Conservation (phyloP, 1,140 invertebrate species). For the Luehdorfia chinensis region DNA sequence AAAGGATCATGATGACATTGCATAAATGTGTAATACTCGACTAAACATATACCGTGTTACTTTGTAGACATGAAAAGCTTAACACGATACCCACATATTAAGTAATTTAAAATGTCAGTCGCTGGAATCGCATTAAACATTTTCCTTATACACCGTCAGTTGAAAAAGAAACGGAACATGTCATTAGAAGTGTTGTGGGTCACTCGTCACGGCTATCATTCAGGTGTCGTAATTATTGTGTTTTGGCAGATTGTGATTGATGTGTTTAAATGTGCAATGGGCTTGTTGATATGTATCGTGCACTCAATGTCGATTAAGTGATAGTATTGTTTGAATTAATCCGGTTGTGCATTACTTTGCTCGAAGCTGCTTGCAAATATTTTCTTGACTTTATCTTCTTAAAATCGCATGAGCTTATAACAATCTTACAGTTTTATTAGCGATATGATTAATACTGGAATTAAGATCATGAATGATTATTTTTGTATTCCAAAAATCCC, state of each 20-base stretch:
- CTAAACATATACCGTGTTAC: too few species aligned
- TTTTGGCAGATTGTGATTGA: constrained; percentile 32
- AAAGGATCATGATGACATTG: too few species aligned
- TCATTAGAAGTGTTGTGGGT: constrained; percentile 15
- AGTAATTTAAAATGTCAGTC: constrained; percentile 16
- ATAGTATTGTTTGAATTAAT: constrained; percentile 12
- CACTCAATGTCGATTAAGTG: constrained; percentile 19
- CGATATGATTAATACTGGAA: too few species aligned
- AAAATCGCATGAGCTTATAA: too few species aligned
- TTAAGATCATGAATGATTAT: too few species aligned
- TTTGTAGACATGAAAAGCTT: constrained; percentile 11
- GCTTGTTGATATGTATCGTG: constrained; percentile 5
- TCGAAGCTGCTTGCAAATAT: background rate
- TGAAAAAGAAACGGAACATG: constrained; percentile 4
- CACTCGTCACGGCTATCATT: constrained; percentile 21
- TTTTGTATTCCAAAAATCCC: too few species aligned
- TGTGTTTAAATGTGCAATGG: constrained; percentile 15
- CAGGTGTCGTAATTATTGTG: constrained; percentile 27
- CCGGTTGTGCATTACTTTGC: constrained; percentile 1
- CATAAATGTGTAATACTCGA: too few species aligned
- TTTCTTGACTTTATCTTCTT: too few species aligned
- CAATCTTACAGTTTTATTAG: background rate
- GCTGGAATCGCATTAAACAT: constrained; percentile 1
- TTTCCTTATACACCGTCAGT: constrained; percentile 5
- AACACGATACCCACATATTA: constrained; percentile 1